Evolutionary conservation across 2,113 vertebrate species (phyloP), one percentile per base, ranked within the genome.

Genomic region (Leptosomus discolor): DNA sequence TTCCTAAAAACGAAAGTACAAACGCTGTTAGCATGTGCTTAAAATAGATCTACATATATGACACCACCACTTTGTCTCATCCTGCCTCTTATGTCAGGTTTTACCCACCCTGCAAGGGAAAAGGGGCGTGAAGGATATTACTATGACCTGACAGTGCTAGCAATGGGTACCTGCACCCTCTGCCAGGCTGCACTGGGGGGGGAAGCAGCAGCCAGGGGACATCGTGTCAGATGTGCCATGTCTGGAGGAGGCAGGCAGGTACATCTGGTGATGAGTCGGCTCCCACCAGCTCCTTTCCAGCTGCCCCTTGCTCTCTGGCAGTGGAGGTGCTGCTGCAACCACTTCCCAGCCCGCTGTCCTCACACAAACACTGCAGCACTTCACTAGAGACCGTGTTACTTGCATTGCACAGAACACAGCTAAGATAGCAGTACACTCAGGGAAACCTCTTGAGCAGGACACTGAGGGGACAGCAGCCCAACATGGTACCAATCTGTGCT

Each of bases 221-320:
- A 3, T 68, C 0, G 0, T 4, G 82, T 60, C 11, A 11, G 51
- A 39, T 22, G 9, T 39, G 61, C 34, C 5, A 1, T 21, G 26
- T 16, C 56, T 16, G 32, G 64, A 71, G 11, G 30, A 86, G 57
- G 56, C 56, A 45, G 29, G 50, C 10, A 57, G 63, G 30, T 24
- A 37, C 0, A 1, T 43, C 67, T 79, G 41, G 36, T 1, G 1
- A 22, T 20, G 17, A 17, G 39, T 7, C 13, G 22, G 24, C 73
- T 84, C 26, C 85, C 1, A 0, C 16, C 2, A 0, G 17, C 77
- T 58, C 45, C 65, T 53, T 64, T 73, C 73, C 39, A 61, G 39
- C 30, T 32, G 45, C 10, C n/a, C 39, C 29, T 27, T 2, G 2
- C 34, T 34, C 17, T 15, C 51, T 60, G 39, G 45, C 57, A 26